Conservation (phyloP, 2,113 vertebrate genomes). For the Ranitomeya imitator region DNA sequence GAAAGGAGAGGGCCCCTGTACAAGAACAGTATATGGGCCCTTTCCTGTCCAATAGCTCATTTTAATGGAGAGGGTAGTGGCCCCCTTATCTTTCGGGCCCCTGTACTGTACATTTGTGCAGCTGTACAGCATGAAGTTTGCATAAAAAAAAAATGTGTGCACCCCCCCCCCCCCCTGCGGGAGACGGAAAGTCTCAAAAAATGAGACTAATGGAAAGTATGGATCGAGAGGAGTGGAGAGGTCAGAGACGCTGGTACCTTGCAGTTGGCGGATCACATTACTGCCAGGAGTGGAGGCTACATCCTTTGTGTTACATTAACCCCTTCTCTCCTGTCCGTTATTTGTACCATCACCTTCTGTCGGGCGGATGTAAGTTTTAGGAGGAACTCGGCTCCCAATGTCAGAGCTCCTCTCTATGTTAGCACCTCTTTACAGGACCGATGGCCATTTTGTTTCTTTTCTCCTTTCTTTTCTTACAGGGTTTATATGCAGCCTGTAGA, state of each 20-base stretch:
- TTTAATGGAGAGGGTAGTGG: too few species aligned
- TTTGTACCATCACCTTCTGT: background rate
- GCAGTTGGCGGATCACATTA: background rate
- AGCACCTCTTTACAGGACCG: too few species aligned
- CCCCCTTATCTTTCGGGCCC: too few species aligned
- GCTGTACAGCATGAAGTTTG: background rate
- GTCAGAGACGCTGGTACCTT: background rate
- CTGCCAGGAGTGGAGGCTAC: background rate
- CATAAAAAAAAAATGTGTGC: background rate
- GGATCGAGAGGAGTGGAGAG: background rate
- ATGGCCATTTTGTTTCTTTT: too few species aligned
- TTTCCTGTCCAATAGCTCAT: too few species aligned
- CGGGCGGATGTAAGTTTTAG: too few species aligned
- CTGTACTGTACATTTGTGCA: too few species aligned
- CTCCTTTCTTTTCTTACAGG: too few species aligned
- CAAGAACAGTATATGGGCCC: too few species aligned
- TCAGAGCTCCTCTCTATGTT: too few species aligned
- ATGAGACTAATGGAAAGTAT: slow-evolving; percentile 9
- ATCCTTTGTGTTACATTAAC: background rate
- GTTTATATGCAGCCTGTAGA: background rate
- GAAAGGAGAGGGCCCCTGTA: too few species aligned
- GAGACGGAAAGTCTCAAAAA: background rate
- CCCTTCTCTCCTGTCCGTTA: background rate
- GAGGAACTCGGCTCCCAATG: too few species aligned
- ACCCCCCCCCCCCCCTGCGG: background rate